Conservation (phyloP, 2,113 vertebrate genomes). For the Machaerirhynchus nigripectus region DNA sequence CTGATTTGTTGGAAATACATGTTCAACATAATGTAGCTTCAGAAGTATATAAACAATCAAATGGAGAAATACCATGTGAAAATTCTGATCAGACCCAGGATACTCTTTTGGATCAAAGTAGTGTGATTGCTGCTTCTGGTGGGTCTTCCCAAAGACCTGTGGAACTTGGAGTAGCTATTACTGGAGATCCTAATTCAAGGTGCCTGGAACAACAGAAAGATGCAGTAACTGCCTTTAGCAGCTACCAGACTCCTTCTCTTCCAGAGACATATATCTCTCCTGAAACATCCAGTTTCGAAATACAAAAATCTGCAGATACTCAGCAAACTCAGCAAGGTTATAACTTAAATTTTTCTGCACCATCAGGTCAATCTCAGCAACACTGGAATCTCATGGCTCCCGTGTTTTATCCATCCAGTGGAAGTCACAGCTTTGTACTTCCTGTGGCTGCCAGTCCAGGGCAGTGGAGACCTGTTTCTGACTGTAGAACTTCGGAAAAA, state of each 20-base stretch:
- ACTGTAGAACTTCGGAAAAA: conserved; percentile 14
- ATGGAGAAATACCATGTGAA: neutral
- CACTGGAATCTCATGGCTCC: conserved; percentile 84
- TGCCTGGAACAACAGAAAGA: neutral
- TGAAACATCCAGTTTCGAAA: conserved; percentile 46
- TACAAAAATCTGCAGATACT: conserved; percentile 25
- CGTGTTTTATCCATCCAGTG: conserved; percentile 72
- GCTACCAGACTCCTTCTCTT: neutral
- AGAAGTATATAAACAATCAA: neutral
- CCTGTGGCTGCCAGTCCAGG: conserved; percentile 76
- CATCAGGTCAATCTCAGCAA: neutral
- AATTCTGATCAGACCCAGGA: conserved; percentile 14
- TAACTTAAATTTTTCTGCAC: conserved; percentile 26
- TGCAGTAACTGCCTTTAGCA: neutral
- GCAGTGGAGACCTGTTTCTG: conserved; percentile 66
- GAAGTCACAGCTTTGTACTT: conserved; percentile 78
- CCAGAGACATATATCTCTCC: neutral
- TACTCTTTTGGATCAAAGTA: neutral
- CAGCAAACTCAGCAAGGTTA: conserved; percentile 7
- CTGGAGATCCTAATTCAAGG: neutral
- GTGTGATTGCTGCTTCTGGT: neutral
- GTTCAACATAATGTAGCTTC: neutral
- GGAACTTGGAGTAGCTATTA: neutral
- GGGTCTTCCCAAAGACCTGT: neutral
- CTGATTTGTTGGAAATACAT: neutral